phyloP scores from a whole-genome alignment of 2,888 invertebrate genomes.

The Epinotia brunnichana region DNA sequence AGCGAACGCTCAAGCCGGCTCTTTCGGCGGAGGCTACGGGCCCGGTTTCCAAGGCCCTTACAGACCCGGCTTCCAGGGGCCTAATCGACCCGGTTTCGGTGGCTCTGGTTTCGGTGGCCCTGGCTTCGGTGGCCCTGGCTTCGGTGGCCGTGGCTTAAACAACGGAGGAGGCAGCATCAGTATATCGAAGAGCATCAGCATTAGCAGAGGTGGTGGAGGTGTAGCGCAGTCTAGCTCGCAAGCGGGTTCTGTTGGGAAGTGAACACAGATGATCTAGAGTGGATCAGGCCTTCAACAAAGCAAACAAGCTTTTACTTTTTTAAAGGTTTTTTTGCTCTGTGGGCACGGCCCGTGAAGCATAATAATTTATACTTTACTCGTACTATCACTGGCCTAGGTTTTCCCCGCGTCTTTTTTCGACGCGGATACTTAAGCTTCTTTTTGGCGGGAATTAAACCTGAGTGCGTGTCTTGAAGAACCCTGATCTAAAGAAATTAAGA shows the following conservation, averaged over 20 bases:
- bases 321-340: too few species aligned
- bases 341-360: too few species aligned
- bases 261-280: constrained; percentile 15
- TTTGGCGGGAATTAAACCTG: too few species aligned
- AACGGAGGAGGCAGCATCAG: constrained; percentile 49
- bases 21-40: constrained; percentile 49
- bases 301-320: too few species aligned
- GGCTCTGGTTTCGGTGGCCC: constrained; percentile 37
- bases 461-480: too few species aligned
- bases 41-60: constrained; percentile 40
- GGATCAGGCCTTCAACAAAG: not conserved
- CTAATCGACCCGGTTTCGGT: constrained; percentile 35
- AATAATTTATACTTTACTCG: too few species aligned
- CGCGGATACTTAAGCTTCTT: too few species aligned
- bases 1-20: constrained; percentile 54
- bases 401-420: too few species aligned
- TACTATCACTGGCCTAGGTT: too few species aligned
- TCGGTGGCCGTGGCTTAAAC: constrained; percentile 7
- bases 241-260: constrained; percentile 49
- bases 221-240: constrained; percentile 52
- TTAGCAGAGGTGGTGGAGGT: constrained; percentile 53
- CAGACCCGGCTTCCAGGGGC: constrained; percentile 29
- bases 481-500: too few species aligned
- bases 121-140: constrained; percentile 41
- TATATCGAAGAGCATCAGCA: constrained; percentile 61